These are phyloP conservation scores for Aselliscus stoliczkanus DNA, from an alignment of 2,797 vertebrate genomes.

Conservation along the genomic window DNA sequence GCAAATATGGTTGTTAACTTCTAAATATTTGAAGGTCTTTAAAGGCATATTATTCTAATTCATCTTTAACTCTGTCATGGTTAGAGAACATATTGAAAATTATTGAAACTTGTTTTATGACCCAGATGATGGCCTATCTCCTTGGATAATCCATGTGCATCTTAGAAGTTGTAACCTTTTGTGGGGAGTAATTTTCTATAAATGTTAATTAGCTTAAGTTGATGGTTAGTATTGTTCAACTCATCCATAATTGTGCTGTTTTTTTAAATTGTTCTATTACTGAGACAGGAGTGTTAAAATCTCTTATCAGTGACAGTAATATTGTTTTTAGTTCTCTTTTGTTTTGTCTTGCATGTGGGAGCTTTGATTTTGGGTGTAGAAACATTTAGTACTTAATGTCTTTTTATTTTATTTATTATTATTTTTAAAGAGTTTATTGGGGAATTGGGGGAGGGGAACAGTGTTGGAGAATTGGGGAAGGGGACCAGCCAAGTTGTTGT, in stretches of 20 bases:
- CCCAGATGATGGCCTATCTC: not conserved
- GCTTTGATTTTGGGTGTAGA: not conserved
- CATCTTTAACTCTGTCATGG: not conserved
- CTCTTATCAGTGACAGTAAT: not conserved
- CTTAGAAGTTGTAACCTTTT: not conserved
- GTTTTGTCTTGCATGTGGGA: not conserved
- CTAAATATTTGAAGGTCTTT: not conserved
- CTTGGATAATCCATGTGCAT: not conserved
- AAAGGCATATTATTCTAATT: not conserved
- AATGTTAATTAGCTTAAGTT: not conserved
- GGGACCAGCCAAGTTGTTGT: too few species aligned
- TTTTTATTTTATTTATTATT: too few species aligned
- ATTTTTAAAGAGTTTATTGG: too few species aligned
- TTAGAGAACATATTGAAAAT: not conserved
- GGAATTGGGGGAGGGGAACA: too few species aligned
- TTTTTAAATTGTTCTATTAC: constrained; percentile 14
- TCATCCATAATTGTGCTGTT: not conserved
- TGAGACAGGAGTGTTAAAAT: not conserved
- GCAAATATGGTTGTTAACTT: not conserved
- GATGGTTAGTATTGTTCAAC: not conserved
- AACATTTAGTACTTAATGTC: not conserved
- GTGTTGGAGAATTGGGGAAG: too few species aligned
- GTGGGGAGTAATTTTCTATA: not conserved
- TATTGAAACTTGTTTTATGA: not conserved
- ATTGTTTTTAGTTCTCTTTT: not conserved